A percentile compares a stretch with the other conserved stretches of the same genome.
phyloP scores from a whole-genome alignment of 2,797 vertebrate genomes.

The Ciconia nigra region DNA sequence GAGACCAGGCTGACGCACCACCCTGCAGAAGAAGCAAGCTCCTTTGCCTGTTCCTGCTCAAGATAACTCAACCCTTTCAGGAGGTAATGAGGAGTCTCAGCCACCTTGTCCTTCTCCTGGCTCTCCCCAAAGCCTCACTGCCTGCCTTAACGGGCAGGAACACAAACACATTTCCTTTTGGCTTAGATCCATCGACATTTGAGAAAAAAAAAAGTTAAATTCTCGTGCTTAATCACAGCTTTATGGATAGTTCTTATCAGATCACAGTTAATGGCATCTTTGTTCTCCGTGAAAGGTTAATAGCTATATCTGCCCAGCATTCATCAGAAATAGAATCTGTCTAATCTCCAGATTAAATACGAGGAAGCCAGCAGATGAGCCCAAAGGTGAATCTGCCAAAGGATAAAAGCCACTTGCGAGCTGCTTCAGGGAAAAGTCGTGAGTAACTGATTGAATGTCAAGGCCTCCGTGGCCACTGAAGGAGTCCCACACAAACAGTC shows the following conservation, averaged over 20 bases:
- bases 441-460: neutral
- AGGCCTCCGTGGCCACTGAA: neutral
- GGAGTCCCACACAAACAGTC: neutral
- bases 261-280: conserved; percentile 25
- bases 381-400: conserved; percentile 46
- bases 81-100: neutral
- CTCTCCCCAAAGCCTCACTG: neutral
- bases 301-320: neutral
- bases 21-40: neutral
- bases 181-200: neutral
- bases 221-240: conserved; percentile 13
- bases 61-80: neutral
- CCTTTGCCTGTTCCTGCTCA: neutral
- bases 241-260: conserved; percentile 38
- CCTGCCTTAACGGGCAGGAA: neutral
- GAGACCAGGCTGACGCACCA: neutral
- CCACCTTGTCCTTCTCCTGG: neutral
- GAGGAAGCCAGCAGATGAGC: neutral
- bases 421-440: neutral
- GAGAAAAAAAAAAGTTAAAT: neutral
- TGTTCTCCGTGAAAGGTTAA: conserved; percentile 48
- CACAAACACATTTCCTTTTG: neutral
- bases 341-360: conserved; percentile 26
- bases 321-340: neutral
- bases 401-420: neutral